These are phyloP conservation scores for Sula dactylatra DNA, from an alignment of 2,113 vertebrate species.

Conservation along the genomic window DNA sequence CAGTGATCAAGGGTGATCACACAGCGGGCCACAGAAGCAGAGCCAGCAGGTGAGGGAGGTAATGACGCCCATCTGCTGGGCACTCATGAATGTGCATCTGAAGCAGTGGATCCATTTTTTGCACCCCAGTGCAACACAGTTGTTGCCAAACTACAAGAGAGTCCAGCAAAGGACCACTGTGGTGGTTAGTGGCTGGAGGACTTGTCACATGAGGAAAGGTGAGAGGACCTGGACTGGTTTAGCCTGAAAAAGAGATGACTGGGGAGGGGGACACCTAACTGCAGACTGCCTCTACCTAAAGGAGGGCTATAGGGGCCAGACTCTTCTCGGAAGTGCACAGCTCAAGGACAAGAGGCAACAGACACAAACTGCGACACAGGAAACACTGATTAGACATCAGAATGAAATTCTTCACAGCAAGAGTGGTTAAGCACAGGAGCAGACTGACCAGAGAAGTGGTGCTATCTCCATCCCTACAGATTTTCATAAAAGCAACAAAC, in stretches of 20 bases:
- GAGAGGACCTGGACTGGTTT: neutral
- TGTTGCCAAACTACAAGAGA: neutral
- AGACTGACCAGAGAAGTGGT: neutral
- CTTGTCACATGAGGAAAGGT: neutral
- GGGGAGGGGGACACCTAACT: neutral
- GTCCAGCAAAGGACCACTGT: neutral
- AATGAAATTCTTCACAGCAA: neutral
- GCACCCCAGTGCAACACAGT: neutral
- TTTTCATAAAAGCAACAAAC: neutral
- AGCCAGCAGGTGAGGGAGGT: neutral
- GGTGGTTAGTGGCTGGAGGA: neutral
- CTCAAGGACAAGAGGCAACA: neutral
- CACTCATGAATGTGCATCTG: neutral
- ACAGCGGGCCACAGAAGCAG: neutral
- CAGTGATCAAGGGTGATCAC: neutral
- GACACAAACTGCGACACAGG: neutral
- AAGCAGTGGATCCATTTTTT: neutral
- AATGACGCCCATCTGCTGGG: neutral
- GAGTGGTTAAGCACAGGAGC: neutral
- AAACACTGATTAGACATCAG: neutral
- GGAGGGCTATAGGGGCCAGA: neutral
- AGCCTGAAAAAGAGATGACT: neutral
- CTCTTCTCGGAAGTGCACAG: neutral
- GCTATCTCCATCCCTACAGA: neutral
- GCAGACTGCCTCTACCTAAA: neutral